Conservation (phyloP, 2,888 invertebrate species). For the Tachystola acroxantha region DNA sequence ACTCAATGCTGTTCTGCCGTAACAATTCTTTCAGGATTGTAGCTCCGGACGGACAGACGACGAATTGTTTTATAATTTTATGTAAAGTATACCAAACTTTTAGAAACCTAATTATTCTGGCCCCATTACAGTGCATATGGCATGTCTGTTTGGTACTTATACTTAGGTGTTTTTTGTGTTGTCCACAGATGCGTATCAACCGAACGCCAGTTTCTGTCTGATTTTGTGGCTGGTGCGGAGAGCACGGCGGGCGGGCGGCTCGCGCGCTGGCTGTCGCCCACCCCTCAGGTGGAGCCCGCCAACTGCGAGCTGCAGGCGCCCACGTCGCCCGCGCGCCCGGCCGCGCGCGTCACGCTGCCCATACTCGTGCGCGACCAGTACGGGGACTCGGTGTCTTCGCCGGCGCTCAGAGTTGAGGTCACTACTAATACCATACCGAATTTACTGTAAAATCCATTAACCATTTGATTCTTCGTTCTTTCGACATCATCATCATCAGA, state of each 20-base stretch:
- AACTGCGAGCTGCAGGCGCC: conserved; percentile 91
- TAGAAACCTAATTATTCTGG: no score
- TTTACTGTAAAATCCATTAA: no score
- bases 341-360: conserved; percentile 73
- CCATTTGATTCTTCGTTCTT: no score
- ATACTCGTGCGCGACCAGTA: conserved; percentile 95
- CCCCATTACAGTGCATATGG: no score
- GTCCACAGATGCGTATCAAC: conserved; percentile 87
- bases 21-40: no score
- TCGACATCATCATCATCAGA: no score
- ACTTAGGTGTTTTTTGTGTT: no score
- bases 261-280: conserved; percentile 96
- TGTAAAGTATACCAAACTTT: no score
- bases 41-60: no score
- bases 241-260: conserved; percentile 93
- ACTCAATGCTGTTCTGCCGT: no score
- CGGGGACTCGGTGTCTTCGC: conserved; percentile 90
- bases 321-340: conserved; percentile 82
- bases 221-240: conserved; percentile 92
- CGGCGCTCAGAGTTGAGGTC: conserved; percentile 87
- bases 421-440: conserved; percentile 16
- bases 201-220: conserved; percentile 93
- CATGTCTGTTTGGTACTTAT: no score
- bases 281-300: conserved; percentile 92
- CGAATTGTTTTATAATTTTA: no score